Conservation (phyloP, 2,797 vertebrate species). For the Smutsia gigantea region DNA sequence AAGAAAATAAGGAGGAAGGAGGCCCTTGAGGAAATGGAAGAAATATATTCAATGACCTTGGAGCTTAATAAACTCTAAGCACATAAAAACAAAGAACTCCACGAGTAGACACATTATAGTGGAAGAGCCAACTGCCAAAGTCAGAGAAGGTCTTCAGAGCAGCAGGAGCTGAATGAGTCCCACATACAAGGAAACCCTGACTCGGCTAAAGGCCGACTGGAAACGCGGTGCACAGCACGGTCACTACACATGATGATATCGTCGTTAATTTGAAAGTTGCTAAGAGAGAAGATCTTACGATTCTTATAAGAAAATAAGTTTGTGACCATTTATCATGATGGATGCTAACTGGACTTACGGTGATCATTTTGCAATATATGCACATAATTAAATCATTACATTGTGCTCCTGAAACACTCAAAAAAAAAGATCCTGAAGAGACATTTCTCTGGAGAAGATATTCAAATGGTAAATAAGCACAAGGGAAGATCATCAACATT, state of each 20-base stretch:
- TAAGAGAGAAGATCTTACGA: neutral
- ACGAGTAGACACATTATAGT: neutral
- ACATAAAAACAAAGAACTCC: neutral
- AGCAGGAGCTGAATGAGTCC: neutral
- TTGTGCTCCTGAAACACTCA: neutral
- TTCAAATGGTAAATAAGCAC: neutral
- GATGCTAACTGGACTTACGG: neutral
- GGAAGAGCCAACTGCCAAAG: neutral
- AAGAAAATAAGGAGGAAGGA: neutral
- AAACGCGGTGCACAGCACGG: neutral
- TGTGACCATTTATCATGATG: neutral
- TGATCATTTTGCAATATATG: neutral
- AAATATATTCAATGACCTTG: neutral
- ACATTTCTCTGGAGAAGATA: neutral
- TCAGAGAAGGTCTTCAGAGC: neutral
- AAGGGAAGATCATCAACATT: neutral
- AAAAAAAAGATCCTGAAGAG: neutral
- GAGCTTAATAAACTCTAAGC: neutral
- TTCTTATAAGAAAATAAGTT: neutral
- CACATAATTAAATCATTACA: neutral
- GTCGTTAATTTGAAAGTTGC: neutral
- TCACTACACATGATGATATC: neutral
- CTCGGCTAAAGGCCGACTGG: neutral
- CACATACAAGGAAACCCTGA: neutral
- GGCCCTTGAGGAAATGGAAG: neutral